Evolutionary conservation across 2,888 invertebrate genomes (phyloP).

Genomic region (Eupithecia exiguata): DNA sequence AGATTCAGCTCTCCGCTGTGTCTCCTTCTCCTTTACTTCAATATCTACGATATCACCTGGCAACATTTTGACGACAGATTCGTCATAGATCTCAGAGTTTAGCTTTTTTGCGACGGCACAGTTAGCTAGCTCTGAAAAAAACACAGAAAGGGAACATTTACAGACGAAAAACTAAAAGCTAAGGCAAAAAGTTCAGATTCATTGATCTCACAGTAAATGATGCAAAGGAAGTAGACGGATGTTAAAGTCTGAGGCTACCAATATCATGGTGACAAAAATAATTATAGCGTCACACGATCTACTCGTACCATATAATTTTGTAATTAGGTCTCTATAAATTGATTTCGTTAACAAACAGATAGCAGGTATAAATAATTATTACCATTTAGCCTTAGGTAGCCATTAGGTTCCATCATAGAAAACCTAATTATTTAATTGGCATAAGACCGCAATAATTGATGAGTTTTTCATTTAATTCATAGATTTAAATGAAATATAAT

Average conservation of each 20-base stretch:
- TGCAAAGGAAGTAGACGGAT: no score
- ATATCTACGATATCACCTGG: conserved; percentile 63
- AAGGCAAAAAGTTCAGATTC: not conserved
- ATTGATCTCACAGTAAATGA: no score
- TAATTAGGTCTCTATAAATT: not conserved
- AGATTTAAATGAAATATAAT: no score
- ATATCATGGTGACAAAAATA: no score
- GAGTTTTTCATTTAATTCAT: not conserved
- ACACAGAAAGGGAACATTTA: conserved; percentile 18
- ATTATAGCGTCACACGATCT: no score
- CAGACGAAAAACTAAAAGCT: conserved; percentile 1
- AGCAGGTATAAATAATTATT: not conserved
- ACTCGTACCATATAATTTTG: no score
- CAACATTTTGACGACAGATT: conserved; percentile 71
- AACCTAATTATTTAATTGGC: not conserved
- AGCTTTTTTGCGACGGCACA: conserved; percentile 59
- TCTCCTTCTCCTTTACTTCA: conserved; percentile 56
- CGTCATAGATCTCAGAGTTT: conserved; percentile 60
- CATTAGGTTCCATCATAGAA: not conserved
- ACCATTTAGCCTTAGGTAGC: not conserved
- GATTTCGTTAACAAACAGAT: not conserved
- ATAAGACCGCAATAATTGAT: not conserved
- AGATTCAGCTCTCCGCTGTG: conserved; percentile 60
- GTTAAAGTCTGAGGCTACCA: no score
- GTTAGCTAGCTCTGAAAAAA: conserved; percentile 54